Conservation (phyloP, 2,113 vertebrate species). For the Gymnarchus niloticus region DNA sequence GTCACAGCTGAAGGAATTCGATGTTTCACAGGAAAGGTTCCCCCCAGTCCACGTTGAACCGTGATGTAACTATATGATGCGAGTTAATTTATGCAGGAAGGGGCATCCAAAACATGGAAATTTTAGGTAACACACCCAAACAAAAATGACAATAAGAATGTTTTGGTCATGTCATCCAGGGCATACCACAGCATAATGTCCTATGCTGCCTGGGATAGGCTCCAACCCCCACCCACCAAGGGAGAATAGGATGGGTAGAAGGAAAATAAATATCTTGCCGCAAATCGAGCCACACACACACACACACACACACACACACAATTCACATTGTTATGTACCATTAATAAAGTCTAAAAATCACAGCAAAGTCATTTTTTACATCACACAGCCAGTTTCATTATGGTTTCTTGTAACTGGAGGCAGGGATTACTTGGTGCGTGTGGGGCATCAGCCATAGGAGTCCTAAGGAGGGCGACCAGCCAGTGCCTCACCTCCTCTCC, state of each 20-base stretch:
- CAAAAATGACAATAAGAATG: not conserved
- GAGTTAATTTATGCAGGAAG: not conserved
- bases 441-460: no score
- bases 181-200: no score
- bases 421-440: not conserved
- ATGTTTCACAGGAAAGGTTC: not conserved
- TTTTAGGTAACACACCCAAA: not conserved
- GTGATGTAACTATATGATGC: not conserved
- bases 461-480: no score
- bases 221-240: no score
- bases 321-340: not conserved
- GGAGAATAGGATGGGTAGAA: no score
- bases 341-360: not conserved
- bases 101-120: not conserved
- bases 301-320: not conserved
- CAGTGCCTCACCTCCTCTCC: slow-evolving; percentile 60
- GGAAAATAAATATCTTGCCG: not conserved
- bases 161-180: no score
- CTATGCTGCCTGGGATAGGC: no score
- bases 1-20: slow-evolving; percentile 26
- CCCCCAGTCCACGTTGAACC: not conserved
- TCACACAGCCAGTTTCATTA: not conserved
- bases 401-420: not conserved
- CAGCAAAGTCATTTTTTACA: not conserved
- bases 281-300: not conserved